Conservation (phyloP, 53 echinoderm and acorn worm species). For the Astropecten irregularis region DNA sequence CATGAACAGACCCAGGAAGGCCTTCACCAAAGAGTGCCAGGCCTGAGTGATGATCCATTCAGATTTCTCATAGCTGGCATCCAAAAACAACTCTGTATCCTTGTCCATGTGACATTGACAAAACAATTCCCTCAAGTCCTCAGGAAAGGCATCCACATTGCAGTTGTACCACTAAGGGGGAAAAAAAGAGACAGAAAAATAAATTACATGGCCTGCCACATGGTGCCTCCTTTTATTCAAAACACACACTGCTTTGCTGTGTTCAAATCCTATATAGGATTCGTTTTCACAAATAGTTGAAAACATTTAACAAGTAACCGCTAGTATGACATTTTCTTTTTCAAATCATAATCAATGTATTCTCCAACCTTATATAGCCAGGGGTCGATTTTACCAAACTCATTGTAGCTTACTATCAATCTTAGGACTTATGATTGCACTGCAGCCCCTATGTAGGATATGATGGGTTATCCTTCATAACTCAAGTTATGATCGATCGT, state of each 20-base stretch:
- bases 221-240: not conserved
- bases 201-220: too few species aligned
- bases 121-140: constrained; percentile 61
- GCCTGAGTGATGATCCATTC: constrained; percentile 88
- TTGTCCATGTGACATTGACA: constrained; percentile 66
- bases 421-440: too few species aligned
- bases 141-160: constrained; percentile 66
- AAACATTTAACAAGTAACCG: too few species aligned
- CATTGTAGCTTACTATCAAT: too few species aligned
- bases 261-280: not conserved
- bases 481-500: too few species aligned
- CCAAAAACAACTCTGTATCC: constrained; percentile 73
- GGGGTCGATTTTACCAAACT: too few species aligned
- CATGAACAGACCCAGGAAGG: constrained; percentile 66
- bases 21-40: constrained; percentile 77
- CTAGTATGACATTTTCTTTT: too few species aligned
- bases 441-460: too few species aligned
- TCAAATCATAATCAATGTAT: too few species aligned
- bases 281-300: too few species aligned
- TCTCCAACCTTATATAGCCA: too few species aligned
- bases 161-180: constrained; percentile 87
- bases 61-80: constrained; percentile 82
- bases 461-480: too few species aligned
- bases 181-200: not conserved
- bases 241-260: not conserved